Evolutionary conservation across 2,888 invertebrate genomes (phyloP), one percentile per base, ranked within the genome.

Genomic region (Callinectes sapidus): DNA sequence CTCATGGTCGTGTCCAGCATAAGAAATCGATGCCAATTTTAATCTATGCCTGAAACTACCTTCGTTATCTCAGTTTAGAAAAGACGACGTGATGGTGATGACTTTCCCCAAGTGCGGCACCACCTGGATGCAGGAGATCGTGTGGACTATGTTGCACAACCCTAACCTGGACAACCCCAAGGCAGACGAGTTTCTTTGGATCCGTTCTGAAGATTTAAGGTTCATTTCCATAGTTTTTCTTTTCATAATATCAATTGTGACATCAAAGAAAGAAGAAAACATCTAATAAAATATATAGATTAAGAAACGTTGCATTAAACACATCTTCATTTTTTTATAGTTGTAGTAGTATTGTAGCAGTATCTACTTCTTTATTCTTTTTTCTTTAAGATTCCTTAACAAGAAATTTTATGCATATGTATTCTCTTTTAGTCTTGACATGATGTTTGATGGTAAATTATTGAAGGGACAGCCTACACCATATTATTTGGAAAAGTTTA

Each of bases 41-140:
- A 61, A 18, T 23, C 3, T 61, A 1, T 23, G 18, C 18, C 61
- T 61, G 5, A 61, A 18, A 18, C 23, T 18, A 23, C 23, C 23
- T 18, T 61, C 23, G 18, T 28, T 10, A 23, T 32, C 23, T 61
- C 61, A 87, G 10, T 87, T 91, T 39, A 54, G 71, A 42, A 1
- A 1, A 0, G 91, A 91, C 48, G 91, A 91, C 66, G 91, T 91
- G 13, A 14, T 91, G 32, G 77, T 91, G 23, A 89, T 81, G 88
- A 88, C 91, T 28, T 88, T 88, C 77, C 91, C 91, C 16, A 88
- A 77, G 77, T 77, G 91, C n/a, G 91, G 91, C 55, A 91, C 91
- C 13, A 91, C 91, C 54, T 91, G 91, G 91, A 71, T 77, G 48
- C 91, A 91, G 55, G 91, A 91, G 55, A 89, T 91, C 18, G 32